phyloP scores from a whole-genome alignment of 2,797 vertebrate species.

The Petrocephalus sullivani region DNA sequence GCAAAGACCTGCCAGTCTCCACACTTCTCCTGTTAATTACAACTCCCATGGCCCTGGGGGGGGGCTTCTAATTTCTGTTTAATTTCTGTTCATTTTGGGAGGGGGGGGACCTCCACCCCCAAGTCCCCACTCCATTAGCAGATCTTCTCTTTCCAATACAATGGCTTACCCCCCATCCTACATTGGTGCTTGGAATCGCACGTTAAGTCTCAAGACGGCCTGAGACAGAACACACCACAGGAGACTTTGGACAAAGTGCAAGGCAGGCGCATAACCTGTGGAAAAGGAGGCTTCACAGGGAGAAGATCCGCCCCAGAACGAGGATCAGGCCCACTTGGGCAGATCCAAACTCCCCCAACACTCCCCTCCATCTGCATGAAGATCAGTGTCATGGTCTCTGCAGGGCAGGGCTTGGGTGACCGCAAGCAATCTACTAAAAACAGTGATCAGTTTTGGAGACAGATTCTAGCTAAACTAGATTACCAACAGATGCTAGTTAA shows the following conservation, averaged over 20 bases:
- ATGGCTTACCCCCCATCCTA: background rate
- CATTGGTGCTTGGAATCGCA: background rate
- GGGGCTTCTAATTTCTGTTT: too few relatives aligned
- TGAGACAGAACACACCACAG: background rate
- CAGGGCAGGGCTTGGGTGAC: background rate
- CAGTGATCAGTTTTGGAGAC: background rate
- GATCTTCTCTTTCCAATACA: background rate
- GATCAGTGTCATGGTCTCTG: background rate
- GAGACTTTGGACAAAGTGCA: background rate
- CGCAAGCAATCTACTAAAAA: background rate
- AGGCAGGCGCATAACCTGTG: background rate
- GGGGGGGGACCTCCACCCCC: background rate
- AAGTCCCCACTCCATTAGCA: background rate
- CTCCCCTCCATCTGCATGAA: background rate
- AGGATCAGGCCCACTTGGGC: background rate
- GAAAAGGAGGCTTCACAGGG: background rate
- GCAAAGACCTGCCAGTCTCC: background rate
- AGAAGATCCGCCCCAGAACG: background rate
- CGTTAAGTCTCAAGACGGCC: background rate
- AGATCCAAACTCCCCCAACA: background rate
- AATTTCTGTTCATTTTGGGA: background rate
- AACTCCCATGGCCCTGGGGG: background rate
- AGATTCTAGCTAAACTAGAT: background rate
- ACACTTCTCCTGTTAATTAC: background rate
- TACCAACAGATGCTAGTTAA: background rate